Conservation (phyloP, 1,140 invertebrate species). For the Orchesella cincta region DNA sequence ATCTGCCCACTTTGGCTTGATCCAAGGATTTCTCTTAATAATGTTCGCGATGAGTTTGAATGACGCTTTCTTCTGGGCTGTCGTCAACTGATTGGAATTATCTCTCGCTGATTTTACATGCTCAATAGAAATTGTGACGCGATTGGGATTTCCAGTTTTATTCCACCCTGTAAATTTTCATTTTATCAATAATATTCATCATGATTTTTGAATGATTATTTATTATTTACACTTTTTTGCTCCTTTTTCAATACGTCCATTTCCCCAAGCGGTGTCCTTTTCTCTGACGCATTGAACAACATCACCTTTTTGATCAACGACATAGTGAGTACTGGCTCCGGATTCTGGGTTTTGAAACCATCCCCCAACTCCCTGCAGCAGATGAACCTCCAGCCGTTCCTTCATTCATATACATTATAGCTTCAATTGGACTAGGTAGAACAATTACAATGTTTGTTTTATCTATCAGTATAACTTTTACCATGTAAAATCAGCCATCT, state of each 20-base stretch:
- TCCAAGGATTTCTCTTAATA: slow-evolving; percentile 33
- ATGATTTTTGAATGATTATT: neutral
- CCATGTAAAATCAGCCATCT: no score
- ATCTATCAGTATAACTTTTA: no score
- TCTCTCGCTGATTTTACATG: slow-evolving; percentile 43
- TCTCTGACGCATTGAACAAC: slow-evolving; percentile 44
- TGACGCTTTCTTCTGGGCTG: slow-evolving; percentile 34
- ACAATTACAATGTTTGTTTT: no score
- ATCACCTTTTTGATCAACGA: slow-evolving; percentile 37
- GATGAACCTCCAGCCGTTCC: no score
- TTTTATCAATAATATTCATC: neutral
- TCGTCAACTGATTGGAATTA: slow-evolving; percentile 40
- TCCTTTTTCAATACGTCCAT: slow-evolving; percentile 45
- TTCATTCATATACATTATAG: no score
- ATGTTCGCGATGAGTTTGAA: slow-evolving; percentile 41
- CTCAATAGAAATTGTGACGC: slow-evolving; percentile 45
- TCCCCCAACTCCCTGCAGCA: no score
- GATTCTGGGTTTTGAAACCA: no score
- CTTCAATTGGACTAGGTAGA: no score
- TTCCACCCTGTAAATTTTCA: slow-evolving; percentile 41
- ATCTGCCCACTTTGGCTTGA: slow-evolving; percentile 40
- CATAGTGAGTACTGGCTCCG: slow-evolving; percentile 40
- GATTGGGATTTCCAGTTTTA: slow-evolving; percentile 37
- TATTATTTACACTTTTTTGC: slow-evolving; percentile 43
- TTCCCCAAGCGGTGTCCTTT: slow-evolving; percentile 43